Percentiles rank a stretch among this genome's conserved stretches.
These are phyloP conservation scores for Drosophila anomalata DNA, from an alignment of 2,888 invertebrate species.

Conservation along the genomic window DNA sequence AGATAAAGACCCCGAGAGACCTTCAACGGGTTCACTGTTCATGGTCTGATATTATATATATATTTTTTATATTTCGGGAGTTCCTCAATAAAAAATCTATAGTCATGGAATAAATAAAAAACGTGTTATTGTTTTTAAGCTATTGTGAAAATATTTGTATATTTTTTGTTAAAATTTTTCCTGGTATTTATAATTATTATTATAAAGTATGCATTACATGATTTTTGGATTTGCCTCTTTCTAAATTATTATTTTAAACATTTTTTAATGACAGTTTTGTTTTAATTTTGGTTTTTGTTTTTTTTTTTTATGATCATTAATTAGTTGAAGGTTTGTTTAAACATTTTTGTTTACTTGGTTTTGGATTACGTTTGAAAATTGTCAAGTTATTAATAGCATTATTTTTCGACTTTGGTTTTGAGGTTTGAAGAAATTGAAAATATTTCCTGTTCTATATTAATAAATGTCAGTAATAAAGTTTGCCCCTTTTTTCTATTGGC, in stretches of 20 bases:
- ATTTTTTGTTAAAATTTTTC: slow-evolving; percentile 71
- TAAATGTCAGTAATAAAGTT: slow-evolving; percentile 22
- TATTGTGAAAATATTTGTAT: slow-evolving; percentile 74
- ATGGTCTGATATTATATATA: slow-evolving; percentile 5
- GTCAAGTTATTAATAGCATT: slow-evolving; percentile 23
- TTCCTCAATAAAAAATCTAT: not conserved
- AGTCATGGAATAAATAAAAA: not conserved
- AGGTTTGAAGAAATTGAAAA: slow-evolving; percentile 30
- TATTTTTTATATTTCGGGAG: slow-evolving; percentile 2
- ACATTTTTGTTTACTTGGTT: not conserved
- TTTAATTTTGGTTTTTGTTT: slow-evolving; percentile 30
- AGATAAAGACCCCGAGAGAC: slow-evolving; percentile 3
- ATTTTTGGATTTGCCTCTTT: slow-evolving; percentile 47
- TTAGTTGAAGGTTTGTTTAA: slow-evolving; percentile 12
- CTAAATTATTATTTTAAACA: slow-evolving; percentile 49
- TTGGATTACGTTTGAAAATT: slow-evolving; percentile 22
- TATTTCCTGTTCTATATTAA: slow-evolving; percentile 30
- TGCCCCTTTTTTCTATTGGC: not conserved
- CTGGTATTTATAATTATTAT: slow-evolving; percentile 62
- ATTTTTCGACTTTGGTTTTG: slow-evolving; percentile 13
- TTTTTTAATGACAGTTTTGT: slow-evolving; percentile 22
- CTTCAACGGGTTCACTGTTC: slow-evolving; percentile 4
- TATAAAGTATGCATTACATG: slow-evolving; percentile 50
- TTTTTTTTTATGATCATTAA: not conserved
- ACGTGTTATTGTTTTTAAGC: slow-evolving; percentile 49